Base-by-base conservation (phyloP, 1,140 invertebrate genomes). In the Bombyx mori region DNA sequence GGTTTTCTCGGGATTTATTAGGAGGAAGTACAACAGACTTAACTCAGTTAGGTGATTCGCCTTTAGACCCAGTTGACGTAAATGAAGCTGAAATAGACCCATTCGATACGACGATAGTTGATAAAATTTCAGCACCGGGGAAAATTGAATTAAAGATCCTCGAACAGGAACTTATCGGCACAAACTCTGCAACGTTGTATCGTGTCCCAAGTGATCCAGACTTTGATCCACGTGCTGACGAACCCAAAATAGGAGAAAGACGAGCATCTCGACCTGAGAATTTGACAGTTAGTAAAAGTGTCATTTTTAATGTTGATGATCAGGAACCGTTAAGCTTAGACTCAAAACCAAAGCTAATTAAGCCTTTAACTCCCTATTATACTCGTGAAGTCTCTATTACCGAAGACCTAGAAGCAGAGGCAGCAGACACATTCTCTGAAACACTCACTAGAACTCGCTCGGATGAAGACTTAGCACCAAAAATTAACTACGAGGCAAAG, bases 321-420 rank as follows among this genome's bases (percentile, higher is more conserved):
- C 65, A 62, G n/a, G 63, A 69, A 56, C 62, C 61, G 6, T 60
- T 70, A 42, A 85, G 52, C 75, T 77, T 69, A 48, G 75, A 86
- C 46, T 51, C 53, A 10, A 86, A 86, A 69, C 52, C 58, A 44
- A 88, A 87, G 56, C 91, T 92, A 42, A 51, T 43, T 7, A 86
- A 94, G 70, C 94, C 94, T 2, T 71, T 95, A 54, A 95, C 94
- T n/a, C 94, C 95, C 0, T 95, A 94, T 65, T 94, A 94, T 71
- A 89, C 90, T 6, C 81, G 92, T 3, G 90, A 90, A 68, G 79
- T 90, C 22, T 91, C 91, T 1, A 88, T 91, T 6, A 81, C 87
- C 44, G 88, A 89, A 68, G 87, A 90, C 57, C 66, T 82, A 45
- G 84, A 88, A 52, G 73, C 85, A 9, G 89, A 90, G 55, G 54